Base-by-base conservation (phyloP, 1,140 invertebrate species). In the Papilio dardanus region DNA sequence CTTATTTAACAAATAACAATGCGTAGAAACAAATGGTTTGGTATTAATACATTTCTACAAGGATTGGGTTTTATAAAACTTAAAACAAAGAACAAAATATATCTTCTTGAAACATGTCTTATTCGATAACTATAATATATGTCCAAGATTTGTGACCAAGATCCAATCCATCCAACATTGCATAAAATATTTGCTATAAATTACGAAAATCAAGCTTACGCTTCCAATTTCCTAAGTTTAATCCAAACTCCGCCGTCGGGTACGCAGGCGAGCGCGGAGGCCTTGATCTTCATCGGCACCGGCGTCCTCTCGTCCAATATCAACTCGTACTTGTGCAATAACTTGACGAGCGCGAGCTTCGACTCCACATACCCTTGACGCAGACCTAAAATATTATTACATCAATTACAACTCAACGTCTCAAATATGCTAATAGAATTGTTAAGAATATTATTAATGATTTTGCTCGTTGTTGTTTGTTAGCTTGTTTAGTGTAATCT, bases 291-390 rank as follows among this genome's bases (percentile, higher is more conserved):
- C 21, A 94, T 62, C 77, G 92, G 79, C 86, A 94, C 80, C 85
- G 89, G 14, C 76, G 88, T 93, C 7, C 83, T 77, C 6, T 85
- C 77, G 66, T 88, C 88, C 19, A 91, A 73, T 12, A 81, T 24
- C 3, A 93, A 24, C 69, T 90, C 88, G 71, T 92, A 94, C 66
- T 94, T 92, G 40, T 87, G 83, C 14, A 95, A 76, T 33, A 94
- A 77, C 67, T 91, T 91, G 30, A 94, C 86, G 28, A 95, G 71
- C 30, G 89, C 94, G 74, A 94, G 76, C 88, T 94, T 94, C 3
- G 90, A 88, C 82, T 95, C 94, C 73, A 94, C 87, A n/a, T 94
- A 83, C 2, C 94, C 94, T 86, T 92, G 90, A 21, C 87, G 84
- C 19, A 90, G 76, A 73, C 89, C 90, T 91, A 74, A 31, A 82